Evolutionary conservation across 2,888 invertebrate species (phyloP), one percentile per base, ranked within the genome.

Genomic region (Pyrgus malvae): DNA sequence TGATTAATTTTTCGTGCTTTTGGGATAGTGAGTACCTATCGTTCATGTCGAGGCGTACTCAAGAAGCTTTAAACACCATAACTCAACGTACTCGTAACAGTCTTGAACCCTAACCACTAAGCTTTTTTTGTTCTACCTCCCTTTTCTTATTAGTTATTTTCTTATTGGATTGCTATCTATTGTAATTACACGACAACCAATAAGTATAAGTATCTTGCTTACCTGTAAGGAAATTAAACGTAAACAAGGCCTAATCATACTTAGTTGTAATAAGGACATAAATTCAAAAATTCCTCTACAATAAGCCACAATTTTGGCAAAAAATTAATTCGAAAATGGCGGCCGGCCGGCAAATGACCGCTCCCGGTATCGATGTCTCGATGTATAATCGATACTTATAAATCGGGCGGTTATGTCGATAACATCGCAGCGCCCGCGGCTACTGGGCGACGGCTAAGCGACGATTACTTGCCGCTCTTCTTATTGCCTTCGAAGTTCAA

Each of bases 371-470:
- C 82, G 76, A 72, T 71, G 77, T 79, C 82, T 84, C 86, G 86
- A 86, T 88, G 71, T 88, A 87, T 88, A 87, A 88, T 88, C 87
- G 88, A 83, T 88, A 85, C 87, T 84, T 89, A 90, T 88, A 88
- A 88, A 88, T 87, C 86, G 88, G 84, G 79, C 86, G 78, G 87
- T 88, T 89, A 88, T 85, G 86, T 83, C 78, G 89, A 90, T 90
- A 89, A 87, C 78, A 89, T 90, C 89, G 85, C 69, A 80, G 74
- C 81, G 89, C 89, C 89, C 82, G 69, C 84, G 89, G 89, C 89
- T 89, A 89, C 89, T 81, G 89, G 86, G 88, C 88, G 85, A 82
- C 79, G 80, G 70, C 84, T 86, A 84, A 89, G 89, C 88, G 88
- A 83, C 88, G 87, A 89, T 89, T 89, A 89, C 88, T 81, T 75